These are phyloP conservation scores for Clepsis dumicolana DNA, from an alignment of 2,888 invertebrate genomes.

Conservation along the genomic window DNA sequence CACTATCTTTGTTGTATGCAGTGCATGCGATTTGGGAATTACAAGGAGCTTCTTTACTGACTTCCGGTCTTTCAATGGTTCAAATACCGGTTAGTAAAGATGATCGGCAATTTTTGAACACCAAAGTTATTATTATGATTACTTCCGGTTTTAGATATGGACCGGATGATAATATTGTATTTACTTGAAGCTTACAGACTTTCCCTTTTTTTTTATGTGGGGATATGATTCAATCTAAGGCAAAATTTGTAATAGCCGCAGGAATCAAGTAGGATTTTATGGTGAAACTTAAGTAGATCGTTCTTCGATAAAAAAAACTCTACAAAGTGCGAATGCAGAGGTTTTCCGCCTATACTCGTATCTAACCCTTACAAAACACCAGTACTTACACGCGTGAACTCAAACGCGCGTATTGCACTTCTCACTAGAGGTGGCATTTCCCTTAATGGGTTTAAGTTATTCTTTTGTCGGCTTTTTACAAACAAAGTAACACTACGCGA, in stretches of 20 bases:
- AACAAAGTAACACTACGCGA: background rate
- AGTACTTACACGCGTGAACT: background rate
- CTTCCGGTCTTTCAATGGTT: conserved; percentile 16
- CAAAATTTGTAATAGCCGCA: no score
- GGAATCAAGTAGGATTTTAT: no score
- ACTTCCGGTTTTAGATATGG: no score
- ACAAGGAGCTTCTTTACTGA: conserved; percentile 1
- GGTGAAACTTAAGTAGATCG: no score
- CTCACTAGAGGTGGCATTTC: background rate
- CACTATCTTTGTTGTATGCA: conserved; percentile 19
- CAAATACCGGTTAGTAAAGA: conserved; percentile 5
- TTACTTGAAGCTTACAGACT: no score
- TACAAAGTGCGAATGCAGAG: no score
- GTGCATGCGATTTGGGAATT: conserved; percentile 29
- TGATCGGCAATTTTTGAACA: background rate
- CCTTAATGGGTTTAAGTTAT: background rate
- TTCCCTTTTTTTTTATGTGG: no score
- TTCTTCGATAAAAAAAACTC: no score
- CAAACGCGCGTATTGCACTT: background rate
- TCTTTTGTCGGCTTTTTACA: conserved; percentile 2
- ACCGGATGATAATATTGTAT: no score
- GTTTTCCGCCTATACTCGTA: no score
- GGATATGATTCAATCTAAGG: no score
- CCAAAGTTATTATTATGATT: background rate
- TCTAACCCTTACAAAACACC: background rate